phyloP scores from a whole-genome alignment of 2,888 invertebrate species.

The Orthonevra nobilis region DNA sequence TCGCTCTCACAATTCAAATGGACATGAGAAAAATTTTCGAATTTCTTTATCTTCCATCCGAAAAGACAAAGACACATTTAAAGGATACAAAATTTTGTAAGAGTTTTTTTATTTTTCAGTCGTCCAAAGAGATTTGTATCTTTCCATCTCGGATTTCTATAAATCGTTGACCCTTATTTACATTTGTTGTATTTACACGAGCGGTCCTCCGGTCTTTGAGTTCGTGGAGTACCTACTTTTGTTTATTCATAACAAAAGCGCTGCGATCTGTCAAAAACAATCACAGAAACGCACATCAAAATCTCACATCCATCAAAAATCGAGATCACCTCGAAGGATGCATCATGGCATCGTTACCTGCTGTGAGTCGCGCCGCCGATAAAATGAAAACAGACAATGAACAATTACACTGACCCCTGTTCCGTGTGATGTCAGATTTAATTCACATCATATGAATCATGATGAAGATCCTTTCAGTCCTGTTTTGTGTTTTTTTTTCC shows the following conservation, averaged over 20 bases:
- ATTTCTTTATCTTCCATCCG: conserved; percentile 10
- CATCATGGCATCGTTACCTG: conserved; percentile 55
- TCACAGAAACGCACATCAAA: conserved; percentile 72
- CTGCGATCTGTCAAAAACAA: conserved; percentile 72
- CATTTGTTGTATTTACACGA: conserved; percentile 42
- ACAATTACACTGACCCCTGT: conserved; percentile 72
- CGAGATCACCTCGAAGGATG: conserved; percentile 33
- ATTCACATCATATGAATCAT: conserved; percentile 64
- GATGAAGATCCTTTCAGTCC: conserved; percentile 32
- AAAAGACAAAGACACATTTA: conserved; percentile 12
- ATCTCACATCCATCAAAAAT: conserved; percentile 72
- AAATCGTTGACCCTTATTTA: conserved; percentile 48
- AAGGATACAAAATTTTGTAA: conserved; percentile 35
- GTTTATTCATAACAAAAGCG: conserved; percentile 32
- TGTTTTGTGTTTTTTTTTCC: conserved; percentile 37
- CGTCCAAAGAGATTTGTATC: conserved; percentile 3
- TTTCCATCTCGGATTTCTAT: conserved; percentile 41
- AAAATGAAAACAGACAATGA: conserved; percentile 67
- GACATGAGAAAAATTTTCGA: conserved; percentile 65
- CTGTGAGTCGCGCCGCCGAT: not conserved
- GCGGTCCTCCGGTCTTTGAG: conserved; percentile 36
- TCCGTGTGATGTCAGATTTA: conserved; percentile 70
- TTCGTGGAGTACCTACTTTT: conserved; percentile 26
- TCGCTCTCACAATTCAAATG: conserved; percentile 44
- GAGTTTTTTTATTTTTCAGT: not conserved